phyloP scores from a whole-genome alignment of 2,888 invertebrate genomes.

The Tetropium fuscum region DNA sequence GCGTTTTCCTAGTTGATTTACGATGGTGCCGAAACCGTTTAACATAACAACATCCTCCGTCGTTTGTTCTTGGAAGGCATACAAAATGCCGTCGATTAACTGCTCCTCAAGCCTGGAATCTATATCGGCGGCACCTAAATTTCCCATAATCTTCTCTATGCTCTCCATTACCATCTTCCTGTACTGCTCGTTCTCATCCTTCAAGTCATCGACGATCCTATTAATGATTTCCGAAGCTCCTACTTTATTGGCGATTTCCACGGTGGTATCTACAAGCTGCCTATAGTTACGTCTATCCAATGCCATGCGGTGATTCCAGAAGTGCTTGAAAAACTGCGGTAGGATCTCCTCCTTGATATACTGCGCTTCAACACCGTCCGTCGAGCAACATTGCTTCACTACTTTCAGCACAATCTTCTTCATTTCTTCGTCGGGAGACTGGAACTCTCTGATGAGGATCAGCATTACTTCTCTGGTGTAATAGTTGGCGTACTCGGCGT shows the following conservation, averaged over 20 bases:
- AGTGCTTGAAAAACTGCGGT: slow-evolving; percentile 98
- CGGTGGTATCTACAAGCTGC: slow-evolving; percentile 98
- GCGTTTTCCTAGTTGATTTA: slow-evolving; percentile 96
- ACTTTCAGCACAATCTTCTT: slow-evolving; percentile 99
- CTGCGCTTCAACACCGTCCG: slow-evolving; percentile 99
- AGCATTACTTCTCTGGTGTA: slow-evolving; percentile 99
- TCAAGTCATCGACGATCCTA: slow-evolving; percentile 97
- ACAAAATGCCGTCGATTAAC: slow-evolving; percentile 98
- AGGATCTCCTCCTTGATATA: slow-evolving; percentile 99
- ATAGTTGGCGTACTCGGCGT: slow-evolving; percentile 99
- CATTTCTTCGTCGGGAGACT: slow-evolving; percentile 99
- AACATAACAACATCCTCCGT: slow-evolving; percentile 99
- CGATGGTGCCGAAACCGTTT: slow-evolving; percentile 99
- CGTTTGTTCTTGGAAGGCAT: slow-evolving; percentile 99
- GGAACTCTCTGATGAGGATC: slow-evolving; percentile 98
- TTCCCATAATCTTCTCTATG: slow-evolving; percentile 98
- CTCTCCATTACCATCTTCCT: slow-evolving; percentile 99
- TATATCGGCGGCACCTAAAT: slow-evolving; percentile 97
- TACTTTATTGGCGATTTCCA: slow-evolving; percentile 99
- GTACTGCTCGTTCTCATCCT: slow-evolving; percentile 99
- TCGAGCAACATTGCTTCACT: slow-evolving; percentile 99
- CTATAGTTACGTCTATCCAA: slow-evolving; percentile 97
- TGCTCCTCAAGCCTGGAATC: slow-evolving; percentile 98
- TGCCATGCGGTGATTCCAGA: slow-evolving; percentile 99
- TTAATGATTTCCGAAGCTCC: slow-evolving; percentile 99